Evolutionary conservation across 2,113 vertebrate genomes (phyloP).

Genomic region (Zosterops borbonicus): DNA sequence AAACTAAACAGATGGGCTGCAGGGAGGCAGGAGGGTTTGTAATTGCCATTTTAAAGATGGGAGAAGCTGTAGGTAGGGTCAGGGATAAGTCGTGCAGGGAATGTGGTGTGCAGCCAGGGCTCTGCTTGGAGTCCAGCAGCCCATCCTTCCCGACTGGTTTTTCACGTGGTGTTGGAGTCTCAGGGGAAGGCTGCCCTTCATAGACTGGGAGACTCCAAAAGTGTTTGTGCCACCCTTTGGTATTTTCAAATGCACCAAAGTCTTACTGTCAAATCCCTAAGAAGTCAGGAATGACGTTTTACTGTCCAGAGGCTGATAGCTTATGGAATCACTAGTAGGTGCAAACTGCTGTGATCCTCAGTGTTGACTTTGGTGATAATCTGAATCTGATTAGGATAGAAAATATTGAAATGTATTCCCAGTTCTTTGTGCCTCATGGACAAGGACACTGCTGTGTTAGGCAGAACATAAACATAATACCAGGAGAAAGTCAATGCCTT

Average conservation of each 20-base stretch:
- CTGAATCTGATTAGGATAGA: background rate
- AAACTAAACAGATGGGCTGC: slow-evolving; percentile 23
- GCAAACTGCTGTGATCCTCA: background rate
- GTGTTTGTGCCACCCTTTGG: background rate
- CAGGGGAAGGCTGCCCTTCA: background rate
- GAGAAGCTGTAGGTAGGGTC: background rate
- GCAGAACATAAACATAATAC: background rate
- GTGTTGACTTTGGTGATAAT: background rate
- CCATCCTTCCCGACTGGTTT: background rate
- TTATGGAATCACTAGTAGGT: background rate
- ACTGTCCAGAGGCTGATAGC: background rate
- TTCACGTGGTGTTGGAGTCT: background rate
- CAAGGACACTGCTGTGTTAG: background rate
- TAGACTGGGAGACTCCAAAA: background rate
- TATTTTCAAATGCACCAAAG: background rate
- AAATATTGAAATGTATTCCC: background rate
- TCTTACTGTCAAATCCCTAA: background rate
- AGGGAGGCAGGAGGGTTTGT: background rate
- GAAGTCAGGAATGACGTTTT: background rate
- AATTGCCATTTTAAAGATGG: background rate
- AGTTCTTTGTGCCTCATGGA: background rate
- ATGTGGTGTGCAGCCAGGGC: background rate
- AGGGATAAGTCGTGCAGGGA: background rate
- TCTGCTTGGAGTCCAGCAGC: background rate
- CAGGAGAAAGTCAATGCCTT: background rate